Evolutionary conservation across 2,888 invertebrate species (phyloP).

Genomic region (Brassicogethes aeneus): DNA sequence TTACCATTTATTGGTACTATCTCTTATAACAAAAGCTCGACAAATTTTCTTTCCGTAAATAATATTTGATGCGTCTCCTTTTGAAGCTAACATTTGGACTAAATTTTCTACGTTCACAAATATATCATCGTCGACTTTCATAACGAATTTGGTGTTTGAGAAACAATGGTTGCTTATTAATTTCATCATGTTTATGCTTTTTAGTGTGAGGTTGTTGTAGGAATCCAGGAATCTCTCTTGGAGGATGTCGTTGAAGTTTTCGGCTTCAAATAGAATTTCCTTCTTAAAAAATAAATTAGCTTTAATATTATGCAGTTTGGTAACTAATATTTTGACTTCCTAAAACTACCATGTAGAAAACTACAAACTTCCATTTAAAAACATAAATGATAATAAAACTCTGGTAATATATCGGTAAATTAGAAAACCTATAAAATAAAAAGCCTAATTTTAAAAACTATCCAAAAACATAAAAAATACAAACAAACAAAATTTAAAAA

Average conservation of each 20-base stretch:
- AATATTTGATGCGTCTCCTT: slow-evolving; percentile 39
- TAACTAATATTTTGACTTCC: no score
- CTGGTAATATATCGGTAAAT: no score
- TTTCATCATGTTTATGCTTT: slow-evolving; percentile 77
- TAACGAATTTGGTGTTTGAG: slow-evolving; percentile 49
- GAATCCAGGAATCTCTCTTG: slow-evolving; percentile 78
- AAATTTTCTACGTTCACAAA: slow-evolving; percentile 57
- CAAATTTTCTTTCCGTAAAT: slow-evolving; percentile 72
- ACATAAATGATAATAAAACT: no score
- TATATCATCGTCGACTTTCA: slow-evolving; percentile 84
- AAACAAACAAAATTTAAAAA: no score
- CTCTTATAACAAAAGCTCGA: slow-evolving; percentile 64
- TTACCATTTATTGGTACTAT: slow-evolving; percentile 70
- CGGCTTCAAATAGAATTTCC: slow-evolving; percentile 56
- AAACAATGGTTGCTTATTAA: slow-evolving; percentile 64
- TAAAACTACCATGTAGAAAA: no score
- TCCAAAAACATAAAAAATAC: no score
- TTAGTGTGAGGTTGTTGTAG: slow-evolving; percentile 79
- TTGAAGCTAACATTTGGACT: slow-evolving; percentile 20
- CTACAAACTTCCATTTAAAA: no score
- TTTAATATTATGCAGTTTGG: no score
- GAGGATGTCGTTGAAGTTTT: slow-evolving; percentile 64
- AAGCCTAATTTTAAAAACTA: no score
- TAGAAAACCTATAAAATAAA: no score
- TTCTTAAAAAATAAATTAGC: slow-evolving; percentile 42